Base-by-base conservation (phyloP, 2,797 vertebrate species). In the Acrocephalus scirpaceus region DNA sequence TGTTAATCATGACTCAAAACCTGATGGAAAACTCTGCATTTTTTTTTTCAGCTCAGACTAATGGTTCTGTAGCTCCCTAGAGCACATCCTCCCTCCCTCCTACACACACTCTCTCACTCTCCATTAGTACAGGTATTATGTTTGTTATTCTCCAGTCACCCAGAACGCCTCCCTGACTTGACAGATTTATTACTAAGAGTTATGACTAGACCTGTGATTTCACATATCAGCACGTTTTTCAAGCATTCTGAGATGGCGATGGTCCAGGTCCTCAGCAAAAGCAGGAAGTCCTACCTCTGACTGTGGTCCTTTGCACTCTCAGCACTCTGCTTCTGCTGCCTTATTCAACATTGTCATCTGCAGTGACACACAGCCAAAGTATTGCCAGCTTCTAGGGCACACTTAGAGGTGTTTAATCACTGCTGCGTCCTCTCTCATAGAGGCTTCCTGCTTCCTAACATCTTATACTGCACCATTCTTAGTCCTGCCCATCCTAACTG, bases 111-210 rank as follows among this genome's bases (percentile, higher is more conserved):
- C 73, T 65, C 90, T 88, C 71, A 57, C 64, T 93, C 93, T 94
- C 95, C 95, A 93, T 97, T 96, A 97, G 94, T 69, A 96, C 62
- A 97, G 94, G 92, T 96, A 96, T 83, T 94, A 94, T 92, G 93
- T 93, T 96, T 96, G 92, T 88, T 94, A 83, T 89, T 91, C 94
- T 97, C 77, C 91, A 96, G 47, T 93, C 94, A 95, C 94, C 91
- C 96, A 91, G 84, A 96, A 95, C 69, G 80, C 93, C 93, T 85
- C 92, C 67, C 58, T 86, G 78, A 91, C 91, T 91, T 80, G 91
- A 93, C 93, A 95, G 94, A 93, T 97, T 94, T 93, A 97, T 93
- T 94, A 80, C 86, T 32, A 57, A 25, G 86, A 94, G 81, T 86
- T 95, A 93, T 56, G 86, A 96, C 86, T 88, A 90, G 90, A 96